A percentile compares a stretch with the other conserved stretches of the same genome.
Evolutionary conservation across 2,113 vertebrate species (phyloP).

Genomic region (Rattus rattus): DNA sequence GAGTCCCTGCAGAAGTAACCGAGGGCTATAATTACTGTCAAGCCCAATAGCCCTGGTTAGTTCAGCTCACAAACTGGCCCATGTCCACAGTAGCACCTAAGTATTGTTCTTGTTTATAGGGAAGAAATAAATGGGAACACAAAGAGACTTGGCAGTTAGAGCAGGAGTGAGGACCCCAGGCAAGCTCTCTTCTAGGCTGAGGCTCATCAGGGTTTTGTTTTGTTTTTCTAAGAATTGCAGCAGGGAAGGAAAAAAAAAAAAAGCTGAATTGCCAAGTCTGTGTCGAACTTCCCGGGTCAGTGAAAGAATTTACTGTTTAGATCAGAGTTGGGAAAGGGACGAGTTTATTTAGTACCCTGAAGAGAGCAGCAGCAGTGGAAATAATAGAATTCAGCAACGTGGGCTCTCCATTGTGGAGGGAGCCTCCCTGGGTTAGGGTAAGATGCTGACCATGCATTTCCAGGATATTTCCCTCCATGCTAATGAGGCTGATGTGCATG

Average conservation of each 20-base stretch:
- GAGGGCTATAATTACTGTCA: neutral
- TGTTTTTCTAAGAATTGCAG: neutral
- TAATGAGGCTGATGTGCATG: neutral
- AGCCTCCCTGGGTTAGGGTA: neutral
- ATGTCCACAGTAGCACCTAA: neutral
- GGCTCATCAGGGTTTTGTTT: neutral
- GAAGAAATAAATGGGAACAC: neutral
- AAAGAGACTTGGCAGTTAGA: neutral
- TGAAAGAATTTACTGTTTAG: neutral
- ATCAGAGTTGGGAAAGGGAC: neutral
- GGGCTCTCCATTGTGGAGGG: neutral
- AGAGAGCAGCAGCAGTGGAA: neutral
- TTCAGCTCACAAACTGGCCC: neutral
- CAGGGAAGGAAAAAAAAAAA: neutral
- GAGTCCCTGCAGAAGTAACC: neutral
- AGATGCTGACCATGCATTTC: neutral
- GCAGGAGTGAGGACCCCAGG: neutral
- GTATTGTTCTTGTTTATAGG: neutral
- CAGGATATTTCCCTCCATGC: neutral
- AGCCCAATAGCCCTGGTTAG: neutral
- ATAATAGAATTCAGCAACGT: neutral
- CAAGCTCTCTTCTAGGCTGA: neutral
- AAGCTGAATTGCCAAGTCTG: neutral
- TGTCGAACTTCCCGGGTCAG: neutral
- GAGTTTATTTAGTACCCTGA: neutral